Evolutionary conservation across 1,140 invertebrate genomes (phyloP).

Genomic region (Diabrotica undecimpunctata): DNA sequence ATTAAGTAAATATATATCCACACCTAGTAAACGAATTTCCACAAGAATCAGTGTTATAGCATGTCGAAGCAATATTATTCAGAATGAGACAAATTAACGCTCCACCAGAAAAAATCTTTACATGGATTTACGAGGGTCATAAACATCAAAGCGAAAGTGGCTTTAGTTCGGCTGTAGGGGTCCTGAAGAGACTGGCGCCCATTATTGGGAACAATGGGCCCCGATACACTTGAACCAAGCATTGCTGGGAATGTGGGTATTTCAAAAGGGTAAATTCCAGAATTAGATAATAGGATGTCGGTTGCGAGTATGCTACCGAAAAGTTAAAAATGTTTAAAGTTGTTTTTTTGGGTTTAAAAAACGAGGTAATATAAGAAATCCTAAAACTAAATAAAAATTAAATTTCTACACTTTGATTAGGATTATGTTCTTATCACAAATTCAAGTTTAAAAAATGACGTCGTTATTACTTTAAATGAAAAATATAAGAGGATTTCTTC

Average conservation of each 20-base stretch:
- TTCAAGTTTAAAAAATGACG: too few species aligned
- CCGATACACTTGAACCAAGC: not conserved
- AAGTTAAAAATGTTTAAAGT: too few species aligned
- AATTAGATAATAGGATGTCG: too few species aligned
- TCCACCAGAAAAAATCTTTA: not conserved
- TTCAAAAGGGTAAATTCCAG: not conserved
- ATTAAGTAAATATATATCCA: not conserved
- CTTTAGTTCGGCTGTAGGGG: not conserved
- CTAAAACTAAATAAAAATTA: too few species aligned
- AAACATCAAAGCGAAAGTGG: not conserved
- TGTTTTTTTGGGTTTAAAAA: too few species aligned
- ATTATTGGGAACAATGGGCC: conserved; percentile 2
- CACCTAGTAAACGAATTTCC: not conserved
- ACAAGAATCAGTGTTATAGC: not conserved
- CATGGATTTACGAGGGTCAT: not conserved
- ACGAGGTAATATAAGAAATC: too few species aligned
- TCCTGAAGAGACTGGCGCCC: conserved; percentile 1
- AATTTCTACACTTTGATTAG: too few species aligned
- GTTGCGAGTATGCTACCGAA: too few species aligned
- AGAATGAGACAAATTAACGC: not conserved
- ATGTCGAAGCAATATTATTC: not conserved
- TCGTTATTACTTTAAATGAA: too few species aligned
- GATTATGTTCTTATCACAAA: too few species aligned
- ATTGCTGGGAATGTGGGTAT: not conserved
- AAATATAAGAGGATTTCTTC: too few species aligned